A percentile compares a stretch with the other conserved stretches of the same genome.
Evolutionary conservation across 2,888 invertebrate genomes (phyloP).

Genomic region (Ochropleura leucogaster): DNA sequence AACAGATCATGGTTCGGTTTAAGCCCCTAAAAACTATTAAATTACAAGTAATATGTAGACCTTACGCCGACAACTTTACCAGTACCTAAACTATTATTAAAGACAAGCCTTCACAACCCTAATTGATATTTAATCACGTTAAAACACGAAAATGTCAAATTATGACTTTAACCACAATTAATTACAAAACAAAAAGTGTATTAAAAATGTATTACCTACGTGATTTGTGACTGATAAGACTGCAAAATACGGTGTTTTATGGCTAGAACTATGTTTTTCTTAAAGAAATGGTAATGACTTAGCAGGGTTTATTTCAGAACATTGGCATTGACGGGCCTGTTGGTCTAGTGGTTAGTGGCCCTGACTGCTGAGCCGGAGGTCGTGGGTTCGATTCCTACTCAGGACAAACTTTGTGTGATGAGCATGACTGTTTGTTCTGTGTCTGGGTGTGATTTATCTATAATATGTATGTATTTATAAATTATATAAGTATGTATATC

Average conservation of each 20-base stretch:
- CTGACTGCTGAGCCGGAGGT: too few relatives aligned
- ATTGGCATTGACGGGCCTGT: not conserved
- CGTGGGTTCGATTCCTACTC: too few relatives aligned
- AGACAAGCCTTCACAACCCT: slow-evolving; percentile 6
- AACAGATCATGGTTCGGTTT: too few relatives aligned
- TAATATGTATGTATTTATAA: too few relatives aligned
- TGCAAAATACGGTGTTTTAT: not conserved
- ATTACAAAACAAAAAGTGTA: slow-evolving; percentile 42
- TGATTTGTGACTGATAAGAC: slow-evolving; percentile 29
- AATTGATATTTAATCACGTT: slow-evolving; percentile 53
- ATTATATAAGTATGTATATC: too few relatives aligned
- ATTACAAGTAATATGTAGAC: too few relatives aligned
- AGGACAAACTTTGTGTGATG: too few relatives aligned
- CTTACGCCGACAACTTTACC: too few relatives aligned
- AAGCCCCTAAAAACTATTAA: too few relatives aligned
- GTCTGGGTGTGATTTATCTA: too few relatives aligned
- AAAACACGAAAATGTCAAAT: slow-evolving; percentile 50
- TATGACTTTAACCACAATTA: slow-evolving; percentile 29
- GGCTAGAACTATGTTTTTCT: not conserved
- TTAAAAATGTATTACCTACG: slow-evolving; percentile 53
- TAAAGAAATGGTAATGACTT: not conserved
- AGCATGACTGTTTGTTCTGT: too few relatives aligned
- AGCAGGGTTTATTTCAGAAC: not conserved
- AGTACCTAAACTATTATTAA: not conserved
- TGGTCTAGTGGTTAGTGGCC: too few relatives aligned